These are phyloP conservation scores for Enteromius unitaeniatus DNA, from an alignment of 2,797 vertebrate genomes.

Conservation along the genomic window DNA sequence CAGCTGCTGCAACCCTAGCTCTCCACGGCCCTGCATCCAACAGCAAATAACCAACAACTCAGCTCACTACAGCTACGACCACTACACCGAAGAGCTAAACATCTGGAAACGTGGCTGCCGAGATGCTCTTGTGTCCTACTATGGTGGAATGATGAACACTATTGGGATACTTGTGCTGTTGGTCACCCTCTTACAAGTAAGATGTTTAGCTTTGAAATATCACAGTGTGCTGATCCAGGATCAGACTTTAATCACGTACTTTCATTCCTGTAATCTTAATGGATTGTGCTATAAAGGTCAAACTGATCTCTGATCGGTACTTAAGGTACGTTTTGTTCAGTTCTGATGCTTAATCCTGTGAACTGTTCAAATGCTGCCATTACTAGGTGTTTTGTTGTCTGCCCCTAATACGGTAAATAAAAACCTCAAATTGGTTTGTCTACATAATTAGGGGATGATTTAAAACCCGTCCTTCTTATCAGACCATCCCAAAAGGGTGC, in stretches of 20 bases:
- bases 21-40: slow-evolving; percentile 96
- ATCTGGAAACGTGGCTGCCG: slow-evolving; percentile 91
- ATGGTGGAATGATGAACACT: slow-evolving; percentile 91
- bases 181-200: slow-evolving; percentile 91
- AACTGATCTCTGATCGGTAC: slow-evolving; percentile 29
- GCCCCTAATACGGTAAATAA: background rate
- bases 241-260: slow-evolving; percentile 36
- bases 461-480: background rate
- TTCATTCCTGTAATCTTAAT: slow-evolving; percentile 12
- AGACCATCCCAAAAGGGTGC: background rate
- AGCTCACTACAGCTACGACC: slow-evolving; percentile 97
- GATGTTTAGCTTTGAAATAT: slow-evolving; percentile 26
- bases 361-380: background rate
- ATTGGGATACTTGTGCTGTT: slow-evolving; percentile 84
- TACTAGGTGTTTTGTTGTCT: background rate
- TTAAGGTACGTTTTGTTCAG: slow-evolving; percentile 19
- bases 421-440: background rate
- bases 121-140: slow-evolving; percentile 89
- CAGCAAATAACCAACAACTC: slow-evolving; percentile 95
- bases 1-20: slow-evolving; percentile 98
- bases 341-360: slow-evolving; percentile 5
- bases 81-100: slow-evolving; percentile 96
- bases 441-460: background rate
- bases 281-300: slow-evolving; percentile 28
- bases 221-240: slow-evolving; percentile 33